These are phyloP conservation scores for Drosophila mimetica DNA, from an alignment of 2,888 invertebrate species.

Conservation along the genomic window DNA sequence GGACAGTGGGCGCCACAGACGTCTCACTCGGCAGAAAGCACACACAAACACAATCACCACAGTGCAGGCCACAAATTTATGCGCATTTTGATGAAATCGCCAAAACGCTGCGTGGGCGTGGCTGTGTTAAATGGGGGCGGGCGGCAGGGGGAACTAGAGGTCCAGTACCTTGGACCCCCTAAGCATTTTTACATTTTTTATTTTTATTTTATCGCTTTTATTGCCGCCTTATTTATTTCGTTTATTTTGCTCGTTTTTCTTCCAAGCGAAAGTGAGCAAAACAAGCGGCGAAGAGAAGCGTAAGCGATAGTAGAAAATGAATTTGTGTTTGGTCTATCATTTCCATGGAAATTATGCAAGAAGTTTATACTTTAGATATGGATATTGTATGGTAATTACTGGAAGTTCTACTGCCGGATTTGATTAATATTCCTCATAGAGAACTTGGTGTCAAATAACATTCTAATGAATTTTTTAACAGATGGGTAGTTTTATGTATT, in stretches of 20 bases:
- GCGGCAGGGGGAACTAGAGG: neutral
- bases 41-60: conserved; percentile 11
- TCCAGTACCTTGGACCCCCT: conserved; percentile 13
- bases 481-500: no score
- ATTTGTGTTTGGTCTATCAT: conserved; percentile 20
- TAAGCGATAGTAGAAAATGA: conserved; percentile 20
- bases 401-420: conserved; percentile 10
- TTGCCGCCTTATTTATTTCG: conserved; percentile 37
- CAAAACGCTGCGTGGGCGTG: conserved; percentile 62
- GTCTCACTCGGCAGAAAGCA: conserved; percentile 62
- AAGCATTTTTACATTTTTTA: conserved; percentile 28
- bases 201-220: conserved; percentile 32
- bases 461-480: neutral
- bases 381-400: conserved; percentile 7
- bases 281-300: conserved; percentile 1
- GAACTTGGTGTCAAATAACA: neutral
- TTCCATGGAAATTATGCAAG: conserved; percentile 35
- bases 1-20: conserved; percentile 70
- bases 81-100: conserved; percentile 76
- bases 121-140: conserved; percentile 11
- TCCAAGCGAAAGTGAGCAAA: conserved; percentile 30
- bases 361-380: conserved; percentile 16
- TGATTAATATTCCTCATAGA: neutral
- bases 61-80: conserved; percentile 59
- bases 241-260: conserved; percentile 22